These are phyloP conservation scores for Zelostemma sp. DNA, from an alignment of 1,140 invertebrate species.

Conservation along the genomic window DNA sequence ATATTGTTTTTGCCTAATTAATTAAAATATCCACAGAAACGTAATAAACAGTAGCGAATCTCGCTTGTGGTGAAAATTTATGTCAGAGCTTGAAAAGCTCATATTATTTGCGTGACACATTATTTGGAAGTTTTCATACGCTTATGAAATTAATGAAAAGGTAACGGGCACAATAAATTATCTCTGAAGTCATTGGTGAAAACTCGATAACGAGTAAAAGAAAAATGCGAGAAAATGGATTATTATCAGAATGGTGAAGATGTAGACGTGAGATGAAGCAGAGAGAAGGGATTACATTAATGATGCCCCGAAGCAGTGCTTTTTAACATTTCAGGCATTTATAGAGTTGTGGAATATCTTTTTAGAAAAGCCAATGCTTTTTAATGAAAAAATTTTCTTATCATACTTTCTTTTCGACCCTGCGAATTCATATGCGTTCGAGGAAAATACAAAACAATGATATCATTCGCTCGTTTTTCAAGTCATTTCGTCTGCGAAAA, in stretches of 20 bases:
- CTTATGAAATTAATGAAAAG: slow-evolving; percentile 48
- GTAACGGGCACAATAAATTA: slow-evolving; percentile 51
- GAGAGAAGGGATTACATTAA: slow-evolving; percentile 54
- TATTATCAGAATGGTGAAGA: slow-evolving; percentile 53
- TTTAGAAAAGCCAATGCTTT: background rate
- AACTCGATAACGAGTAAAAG: slow-evolving; percentile 39
- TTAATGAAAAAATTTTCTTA: background rate
- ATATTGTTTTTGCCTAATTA: too few relatives aligned
- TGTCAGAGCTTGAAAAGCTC: too few relatives aligned
- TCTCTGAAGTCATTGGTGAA: slow-evolving; percentile 47
- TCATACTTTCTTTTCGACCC: background rate
- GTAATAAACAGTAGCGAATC: too few relatives aligned
- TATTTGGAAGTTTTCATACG: background rate
- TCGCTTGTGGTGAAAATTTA: too few relatives aligned
- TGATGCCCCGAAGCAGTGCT: slow-evolving; percentile 58
- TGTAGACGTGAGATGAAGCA: slow-evolving; percentile 12
- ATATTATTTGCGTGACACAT: too few relatives aligned
- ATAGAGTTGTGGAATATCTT: slow-evolving; percentile 53
- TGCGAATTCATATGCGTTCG: background rate
- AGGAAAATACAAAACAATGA: too few relatives aligned
- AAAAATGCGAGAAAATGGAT: slow-evolving; percentile 44
- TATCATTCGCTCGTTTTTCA: too few relatives aligned
- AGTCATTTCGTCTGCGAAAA: too few relatives aligned
- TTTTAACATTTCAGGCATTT: slow-evolving; percentile 50
- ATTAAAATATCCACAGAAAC: too few relatives aligned